Evolutionary conservation across 2,888 invertebrate genomes (phyloP), one percentile per base, ranked within the genome.

Genomic region (Agrochola macilenta): DNA sequence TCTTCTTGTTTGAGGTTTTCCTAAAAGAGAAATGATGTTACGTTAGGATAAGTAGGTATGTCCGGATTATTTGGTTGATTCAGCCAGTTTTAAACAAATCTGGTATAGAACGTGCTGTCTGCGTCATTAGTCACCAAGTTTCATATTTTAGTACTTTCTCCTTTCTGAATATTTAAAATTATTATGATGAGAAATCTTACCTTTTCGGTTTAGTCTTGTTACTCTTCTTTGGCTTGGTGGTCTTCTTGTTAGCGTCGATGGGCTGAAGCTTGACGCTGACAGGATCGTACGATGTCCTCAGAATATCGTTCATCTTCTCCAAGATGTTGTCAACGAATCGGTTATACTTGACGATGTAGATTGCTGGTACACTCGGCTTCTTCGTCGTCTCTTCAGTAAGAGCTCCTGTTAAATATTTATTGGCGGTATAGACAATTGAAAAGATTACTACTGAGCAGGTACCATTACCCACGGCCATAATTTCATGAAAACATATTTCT

Each of bases 311-410:
- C 95, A 99, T 98, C 89, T 98, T 97, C 77, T 97, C 97, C 84
- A 98, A 97, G 87, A 98, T 98, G 89, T 98, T 98, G 95, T 99
- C 99, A 76, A 98, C 98, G 93, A 98, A 98, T 87, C 98, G 97
- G 95, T 99, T 99, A 96, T 98, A 98, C 91, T 98, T 98, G 71
- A 98, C 97, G 54, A 98, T 98, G 95, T 98, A 98, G 81, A 98
- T 97, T 17, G 98, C 97, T 58, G 98, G 98, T 84, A 98, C 96
- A 57, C 92, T 87, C 63, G 93, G 94, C 79, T 94, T 95, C 88
- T 95, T 95, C 57, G 93, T 85, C 12, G 95, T 91, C 79, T 94
- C 94, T 26, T 94, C 94, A 63, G 93, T 94, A 88, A 97, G 90
- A 26, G 96, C 95, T 87, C 97, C 97, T 97, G 94, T 89, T 87